Conservation (phyloP, 2,888 invertebrate species). For the Tenthredo notha region DNA sequence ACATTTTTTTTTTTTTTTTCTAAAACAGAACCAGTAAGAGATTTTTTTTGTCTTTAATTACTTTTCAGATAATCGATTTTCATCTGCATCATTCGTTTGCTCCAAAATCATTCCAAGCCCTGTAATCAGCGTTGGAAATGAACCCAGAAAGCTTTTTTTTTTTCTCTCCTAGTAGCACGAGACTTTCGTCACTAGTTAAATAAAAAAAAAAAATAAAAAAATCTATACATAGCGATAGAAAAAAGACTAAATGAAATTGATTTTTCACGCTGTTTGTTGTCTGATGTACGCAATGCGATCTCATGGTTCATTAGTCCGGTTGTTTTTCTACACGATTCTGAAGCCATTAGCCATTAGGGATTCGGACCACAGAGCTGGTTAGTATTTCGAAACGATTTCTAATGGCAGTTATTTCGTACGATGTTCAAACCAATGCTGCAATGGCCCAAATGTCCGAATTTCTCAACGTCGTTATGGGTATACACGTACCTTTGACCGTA, state of each 20-base stretch:
- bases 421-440: neutral
- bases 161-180: too few species aligned
- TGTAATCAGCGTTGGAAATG: neutral
- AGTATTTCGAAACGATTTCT: constrained; percentile 41
- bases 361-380: constrained; percentile 15
- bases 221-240: neutral
- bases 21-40: neutral
- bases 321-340: neutral
- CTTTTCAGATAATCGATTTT: neutral
- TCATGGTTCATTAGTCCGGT: constrained; percentile 28
- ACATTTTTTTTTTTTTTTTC: too few species aligned
- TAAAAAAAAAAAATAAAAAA: neutral
- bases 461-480: neutral
- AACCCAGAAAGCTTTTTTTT: neutral
- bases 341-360: constrained; percentile 32
- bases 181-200: neutral
- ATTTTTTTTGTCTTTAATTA: neutral
- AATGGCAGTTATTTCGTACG: constrained; percentile 8
- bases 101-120: neutral
- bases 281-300: neutral
- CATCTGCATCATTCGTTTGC: neutral
- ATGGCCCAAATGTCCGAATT: neutral
- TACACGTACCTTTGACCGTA: neutral
- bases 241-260: neutral
- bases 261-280: neutral